Evolutionary conservation across 1,140 invertebrate genomes (phyloP).

Genomic region (Luehdorfia chinensis): DNA sequence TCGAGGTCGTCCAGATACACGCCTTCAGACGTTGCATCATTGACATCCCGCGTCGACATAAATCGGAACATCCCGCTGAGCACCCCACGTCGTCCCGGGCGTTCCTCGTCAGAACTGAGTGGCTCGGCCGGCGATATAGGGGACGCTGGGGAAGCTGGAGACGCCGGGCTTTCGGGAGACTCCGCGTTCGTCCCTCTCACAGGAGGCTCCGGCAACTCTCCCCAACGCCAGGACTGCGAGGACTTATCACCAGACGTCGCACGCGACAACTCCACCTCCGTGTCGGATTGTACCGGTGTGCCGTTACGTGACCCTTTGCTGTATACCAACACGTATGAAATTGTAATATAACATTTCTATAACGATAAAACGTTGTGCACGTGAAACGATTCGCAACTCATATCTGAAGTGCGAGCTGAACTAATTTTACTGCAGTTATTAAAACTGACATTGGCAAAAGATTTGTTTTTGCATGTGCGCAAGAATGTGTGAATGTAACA

Average conservation of each 20-base stretch:
- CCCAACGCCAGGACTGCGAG: conserved; percentile 95
- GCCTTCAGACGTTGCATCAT: conserved; percentile 81
- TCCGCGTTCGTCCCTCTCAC: conserved; percentile 33
- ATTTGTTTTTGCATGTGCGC: no score
- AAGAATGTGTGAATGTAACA: no score
- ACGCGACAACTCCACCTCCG: conserved; percentile 91
- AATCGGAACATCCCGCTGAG: conserved; percentile 95
- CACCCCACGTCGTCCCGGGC: conserved; percentile 76
- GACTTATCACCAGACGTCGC: conserved; percentile 78
- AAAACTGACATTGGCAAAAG: no score
- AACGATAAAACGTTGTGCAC: no score
- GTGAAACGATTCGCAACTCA: no score
- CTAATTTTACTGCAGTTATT: no score
- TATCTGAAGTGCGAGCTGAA: no score
- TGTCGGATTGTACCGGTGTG: conserved; percentile 94
- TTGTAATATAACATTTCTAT: no score
- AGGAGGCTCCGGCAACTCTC: conserved; percentile 89
- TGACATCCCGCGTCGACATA: conserved; percentile 87
- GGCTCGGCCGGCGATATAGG: conserved; percentile 57
- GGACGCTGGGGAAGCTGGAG: conserved; percentile 39
- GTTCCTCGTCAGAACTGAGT: conserved; percentile 64
- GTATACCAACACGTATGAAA: conserved; percentile 17
- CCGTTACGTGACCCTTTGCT: conserved; percentile 81
- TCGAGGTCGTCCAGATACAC: conserved; percentile 97
- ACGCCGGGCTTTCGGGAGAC: conserved; percentile 31